These are phyloP conservation scores for Drosophila sucinea DNA, from an alignment of 1,140 invertebrate species.

Conservation along the genomic window DNA sequence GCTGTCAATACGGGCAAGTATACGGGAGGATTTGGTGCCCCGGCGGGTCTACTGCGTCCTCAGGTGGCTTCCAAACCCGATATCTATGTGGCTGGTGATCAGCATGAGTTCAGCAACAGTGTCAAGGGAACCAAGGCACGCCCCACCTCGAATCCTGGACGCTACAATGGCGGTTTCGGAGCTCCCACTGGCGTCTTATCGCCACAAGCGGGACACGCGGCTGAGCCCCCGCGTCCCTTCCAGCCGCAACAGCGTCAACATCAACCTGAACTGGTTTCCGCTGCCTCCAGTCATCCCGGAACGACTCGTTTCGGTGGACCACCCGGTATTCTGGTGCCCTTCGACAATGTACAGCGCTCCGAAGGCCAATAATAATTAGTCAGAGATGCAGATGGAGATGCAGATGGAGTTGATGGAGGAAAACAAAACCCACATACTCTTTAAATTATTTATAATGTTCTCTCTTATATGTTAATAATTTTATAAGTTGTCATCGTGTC, in stretches of 20 bases:
- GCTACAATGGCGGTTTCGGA: slow-evolving; percentile 63
- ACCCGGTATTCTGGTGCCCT: slow-evolving; percentile 75
- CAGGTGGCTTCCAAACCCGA: slow-evolving; percentile 34
- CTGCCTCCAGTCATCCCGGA: slow-evolving; percentile 36
- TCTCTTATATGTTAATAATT: slow-evolving; percentile 55
- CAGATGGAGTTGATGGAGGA: not conserved
- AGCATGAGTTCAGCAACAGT: slow-evolving; percentile 49
- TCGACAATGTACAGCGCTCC: slow-evolving; percentile 68
- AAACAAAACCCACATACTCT: slow-evolving; percentile 44
- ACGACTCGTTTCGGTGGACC: slow-evolving; percentile 74
- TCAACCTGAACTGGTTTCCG: slow-evolving; percentile 12
- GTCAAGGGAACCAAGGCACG: slow-evolving; percentile 39
- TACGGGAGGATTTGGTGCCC: slow-evolving; percentile 72
- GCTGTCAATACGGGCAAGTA: slow-evolving; percentile 55
- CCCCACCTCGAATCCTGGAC: slow-evolving; percentile 49
- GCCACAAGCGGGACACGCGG: slow-evolving; percentile 11
- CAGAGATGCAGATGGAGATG: not conserved
- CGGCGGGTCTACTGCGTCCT: slow-evolving; percentile 62
- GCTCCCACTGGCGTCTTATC: slow-evolving; percentile 58
- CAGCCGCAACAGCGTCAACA: slow-evolving; percentile 38
- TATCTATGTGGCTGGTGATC: slow-evolving; percentile 62
- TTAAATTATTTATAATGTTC: slow-evolving; percentile 79
- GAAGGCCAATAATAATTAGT: slow-evolving; percentile 42
- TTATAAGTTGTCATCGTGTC: slow-evolving; percentile 7
- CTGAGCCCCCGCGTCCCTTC: slow-evolving; percentile 60